phyloP scores from a whole-genome alignment of 2,888 invertebrate genomes.

The Stramonita haemastoma region DNA sequence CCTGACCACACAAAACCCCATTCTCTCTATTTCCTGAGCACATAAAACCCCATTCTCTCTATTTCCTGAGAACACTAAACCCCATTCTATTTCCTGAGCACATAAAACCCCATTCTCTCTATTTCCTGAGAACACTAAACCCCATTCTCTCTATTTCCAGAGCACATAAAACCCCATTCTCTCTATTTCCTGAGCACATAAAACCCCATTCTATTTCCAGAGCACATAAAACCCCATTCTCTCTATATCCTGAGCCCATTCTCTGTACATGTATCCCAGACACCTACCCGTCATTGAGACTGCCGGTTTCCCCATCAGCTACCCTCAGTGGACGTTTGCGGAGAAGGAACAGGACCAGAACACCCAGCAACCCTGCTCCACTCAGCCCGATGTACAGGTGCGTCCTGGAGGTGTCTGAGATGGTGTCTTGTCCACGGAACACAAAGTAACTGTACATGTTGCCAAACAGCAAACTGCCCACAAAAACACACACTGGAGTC shows the following conservation, averaged over 20 bases:
- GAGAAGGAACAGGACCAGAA: slow-evolving; percentile 77
- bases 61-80: no score
- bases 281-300: slow-evolving; percentile 63
- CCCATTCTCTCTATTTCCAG: no score
- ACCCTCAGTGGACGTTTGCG: slow-evolving; percentile 54
- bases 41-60: no score
- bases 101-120: no score
- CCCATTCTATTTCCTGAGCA: no score
- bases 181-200: no score
- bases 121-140: no score
- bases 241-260: neutral
- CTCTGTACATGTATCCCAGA: no score
- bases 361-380: slow-evolving; percentile 84
- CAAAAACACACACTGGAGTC: neutral
- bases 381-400: slow-evolving; percentile 89
- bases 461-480: slow-evolving; percentile 91
- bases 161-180: no score
- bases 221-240: neutral
- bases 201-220: neutral
- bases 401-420: slow-evolving; percentile 85
- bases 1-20: no score
- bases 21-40: no score
- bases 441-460: slow-evolving; percentile 95
- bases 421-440: slow-evolving; percentile 88
- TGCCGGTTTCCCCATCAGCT: slow-evolving; percentile 54